Evolutionary conservation across 2,888 invertebrate species (phyloP), one percentile per base, ranked within the genome.

Genomic region (Eustalomyia histrio): DNA sequence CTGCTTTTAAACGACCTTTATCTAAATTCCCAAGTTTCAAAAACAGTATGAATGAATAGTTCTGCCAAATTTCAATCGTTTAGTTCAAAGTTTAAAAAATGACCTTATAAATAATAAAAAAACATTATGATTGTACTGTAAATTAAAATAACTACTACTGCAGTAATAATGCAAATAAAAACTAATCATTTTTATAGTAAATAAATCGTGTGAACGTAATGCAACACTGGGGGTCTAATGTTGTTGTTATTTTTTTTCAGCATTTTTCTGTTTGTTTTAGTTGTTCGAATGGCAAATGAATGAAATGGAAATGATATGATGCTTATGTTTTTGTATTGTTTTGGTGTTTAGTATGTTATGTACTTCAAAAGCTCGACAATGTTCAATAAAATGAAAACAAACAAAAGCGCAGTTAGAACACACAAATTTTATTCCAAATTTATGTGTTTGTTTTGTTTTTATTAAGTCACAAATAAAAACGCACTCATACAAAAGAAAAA

Each of bases 371-470:
- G 64, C 64, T 72, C 67, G 33, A 61, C n/a, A 76, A 74, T 58
- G 39, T 74, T 57, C 18, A 75, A 71, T 67, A 71, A 65, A 64
- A 80, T 29, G 69, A 81, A 81, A 83, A 73, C 79, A 83, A 84
- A 84, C 84, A 84, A 84, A 84, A 84, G 84, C 84, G 84, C 84
- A 84, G 84, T 83, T 84, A 84, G 84, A 81, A 80, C n/a, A 74
- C 72, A 33, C 64, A 76, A 63, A 21, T 35, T 65, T 47, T 76
- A 16, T 61, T 24, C 16, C 43, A 35, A 63, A 61, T 72, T 74
- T 61, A 24, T 58, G 64, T 79, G 29, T 29, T 75, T 71, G 50
- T 67, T 76, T 72, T 79, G 79, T 75, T 78, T 75, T 74, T 76
- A 72, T 72, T 67, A 67, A 76, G 47, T 80, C 76, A 79, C 71